These are phyloP conservation scores for Scaptomyza tumidula DNA, from an alignment of 2,888 invertebrate species.

Conservation along the genomic window DNA sequence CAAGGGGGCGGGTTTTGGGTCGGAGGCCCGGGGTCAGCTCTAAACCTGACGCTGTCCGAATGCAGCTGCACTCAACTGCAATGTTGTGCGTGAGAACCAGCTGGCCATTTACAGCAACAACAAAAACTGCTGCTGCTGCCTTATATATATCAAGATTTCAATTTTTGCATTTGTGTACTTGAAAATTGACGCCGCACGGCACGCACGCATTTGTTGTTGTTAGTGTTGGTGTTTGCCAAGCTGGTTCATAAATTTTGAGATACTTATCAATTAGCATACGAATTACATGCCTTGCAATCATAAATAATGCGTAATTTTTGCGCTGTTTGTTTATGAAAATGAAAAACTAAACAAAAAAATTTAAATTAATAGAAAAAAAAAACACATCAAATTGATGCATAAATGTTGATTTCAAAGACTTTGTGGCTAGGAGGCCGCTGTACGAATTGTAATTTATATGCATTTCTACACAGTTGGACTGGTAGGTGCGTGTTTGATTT, in stretches of 20 bases:
- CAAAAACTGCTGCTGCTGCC: slow-evolving; percentile 49
- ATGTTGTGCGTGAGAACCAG: slow-evolving; percentile 79
- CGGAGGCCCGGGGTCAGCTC: slow-evolving; percentile 63
- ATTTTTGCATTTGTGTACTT: slow-evolving; percentile 78
- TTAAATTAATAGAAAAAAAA: slow-evolving; percentile 10
- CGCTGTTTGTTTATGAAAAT: slow-evolving; percentile 56
- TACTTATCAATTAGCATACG: slow-evolving; percentile 81
- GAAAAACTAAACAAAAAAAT: slow-evolving; percentile 30
- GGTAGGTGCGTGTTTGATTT: slow-evolving; percentile 77
- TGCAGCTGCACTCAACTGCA: slow-evolving; percentile 63
- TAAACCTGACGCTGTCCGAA: slow-evolving; percentile 65
- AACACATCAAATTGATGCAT: slow-evolving; percentile 64
- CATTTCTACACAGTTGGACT: slow-evolving; percentile 67
- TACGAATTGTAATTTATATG: slow-evolving; percentile 71
- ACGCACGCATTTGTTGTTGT: slow-evolving; percentile 66
- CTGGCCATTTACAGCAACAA: slow-evolving; percentile 51
- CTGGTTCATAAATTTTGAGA: slow-evolving; percentile 79
- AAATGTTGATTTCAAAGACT: slow-evolving; percentile 60
- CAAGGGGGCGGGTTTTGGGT: slow-evolving; percentile 41
- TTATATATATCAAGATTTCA: slow-evolving; percentile 77
- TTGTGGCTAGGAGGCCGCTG: slow-evolving; percentile 26
- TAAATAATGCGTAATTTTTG: slow-evolving; percentile 81
- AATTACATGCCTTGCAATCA: slow-evolving; percentile 82
- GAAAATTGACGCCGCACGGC: slow-evolving; percentile 76
- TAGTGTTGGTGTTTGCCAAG: slow-evolving; percentile 47